phyloP scores from a whole-genome alignment of 2,113 vertebrate species.

The Cyanoramphus novaezelandiae region DNA sequence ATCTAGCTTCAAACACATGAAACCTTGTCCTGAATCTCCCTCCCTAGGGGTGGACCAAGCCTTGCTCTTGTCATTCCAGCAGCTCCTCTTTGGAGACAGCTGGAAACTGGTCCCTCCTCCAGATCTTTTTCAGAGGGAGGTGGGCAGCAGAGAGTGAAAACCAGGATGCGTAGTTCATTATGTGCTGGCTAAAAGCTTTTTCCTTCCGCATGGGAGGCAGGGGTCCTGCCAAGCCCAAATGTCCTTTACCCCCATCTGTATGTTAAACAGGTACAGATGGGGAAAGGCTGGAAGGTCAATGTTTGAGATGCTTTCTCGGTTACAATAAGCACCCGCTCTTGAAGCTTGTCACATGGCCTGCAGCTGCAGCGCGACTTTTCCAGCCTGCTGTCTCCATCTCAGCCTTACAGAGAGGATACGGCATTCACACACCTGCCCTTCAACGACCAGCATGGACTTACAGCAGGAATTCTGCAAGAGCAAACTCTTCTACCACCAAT shows the following conservation, averaged over 20 bases:
- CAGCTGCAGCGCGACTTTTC: not conserved
- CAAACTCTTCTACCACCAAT: not conserved
- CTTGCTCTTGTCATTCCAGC: not conserved
- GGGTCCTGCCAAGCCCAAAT: not conserved
- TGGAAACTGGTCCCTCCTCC: not conserved
- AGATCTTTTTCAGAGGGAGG: not conserved
- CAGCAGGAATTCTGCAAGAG: not conserved
- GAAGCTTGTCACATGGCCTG: not conserved
- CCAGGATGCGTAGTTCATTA: not conserved
- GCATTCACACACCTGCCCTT: not conserved
- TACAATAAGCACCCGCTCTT: not conserved
- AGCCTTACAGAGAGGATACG: not conserved
- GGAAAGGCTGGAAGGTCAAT: constrained; percentile 18
- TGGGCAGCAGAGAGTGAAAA: not conserved
- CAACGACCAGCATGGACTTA: not conserved
- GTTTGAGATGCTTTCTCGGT: not conserved
- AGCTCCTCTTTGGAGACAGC: not conserved
- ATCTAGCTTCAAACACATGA: not conserved
- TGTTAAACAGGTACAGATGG: constrained; percentile 42
- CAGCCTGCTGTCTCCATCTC: not conserved
- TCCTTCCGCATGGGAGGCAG: not conserved
- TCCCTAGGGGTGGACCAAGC: not conserved
- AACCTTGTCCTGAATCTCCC: not conserved
- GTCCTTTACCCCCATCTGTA: not conserved
- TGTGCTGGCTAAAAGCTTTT: not conserved